Evolutionary conservation across 23 tunicate genomes (phyloP), one percentile per base, ranked within the genome.

Genomic region (Diplosoma virens): DNA sequence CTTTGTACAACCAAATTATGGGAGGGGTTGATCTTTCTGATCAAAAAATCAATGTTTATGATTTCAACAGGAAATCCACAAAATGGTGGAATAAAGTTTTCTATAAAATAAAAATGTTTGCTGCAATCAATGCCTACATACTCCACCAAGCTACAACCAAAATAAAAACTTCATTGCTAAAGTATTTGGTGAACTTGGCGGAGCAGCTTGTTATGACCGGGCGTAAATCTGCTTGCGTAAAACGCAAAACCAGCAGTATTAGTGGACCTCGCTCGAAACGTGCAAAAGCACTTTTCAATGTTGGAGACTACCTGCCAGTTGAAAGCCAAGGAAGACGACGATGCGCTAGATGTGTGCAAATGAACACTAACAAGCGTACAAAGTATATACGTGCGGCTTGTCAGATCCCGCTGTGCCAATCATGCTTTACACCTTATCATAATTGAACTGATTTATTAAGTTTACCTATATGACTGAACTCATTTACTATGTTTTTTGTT

Each of bases 331-430:
- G 35, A 61, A 27, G 69, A 61, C 69, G 69, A 61, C 69, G 69
- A 29, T 61, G 69, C 35, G 69, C 69, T 61, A 61, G 69, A 61
- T 61, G 34, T 61, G 69, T 35, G 34, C 69, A 61, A 28, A 61
- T 35, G 9, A 61, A 27, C 35, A 27, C 34, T 29, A 22, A 61
- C 69, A 61, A 61, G n/a, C 69, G 69, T 61, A 61, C 35, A 61
- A 61, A 61, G 4, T 27, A 29, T 27, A 29, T 61, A 26, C 7
- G 69, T 61, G 69, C 69, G 35, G 34, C 69, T 22, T 61, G 69
- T 61, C 69, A 61, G 35, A 35, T 61, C n/a, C 69, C 69, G 35
- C 69, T 61, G 69, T 27, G 34, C 35, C 69, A 61, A 61, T 11
- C 69, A 29, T 61, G 69, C 18, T 61, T 61, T 29, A n/a, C n/a